These are phyloP conservation scores for Nowickia ferox DNA, from an alignment of 2,888 invertebrate species.

Conservation along the genomic window DNA sequence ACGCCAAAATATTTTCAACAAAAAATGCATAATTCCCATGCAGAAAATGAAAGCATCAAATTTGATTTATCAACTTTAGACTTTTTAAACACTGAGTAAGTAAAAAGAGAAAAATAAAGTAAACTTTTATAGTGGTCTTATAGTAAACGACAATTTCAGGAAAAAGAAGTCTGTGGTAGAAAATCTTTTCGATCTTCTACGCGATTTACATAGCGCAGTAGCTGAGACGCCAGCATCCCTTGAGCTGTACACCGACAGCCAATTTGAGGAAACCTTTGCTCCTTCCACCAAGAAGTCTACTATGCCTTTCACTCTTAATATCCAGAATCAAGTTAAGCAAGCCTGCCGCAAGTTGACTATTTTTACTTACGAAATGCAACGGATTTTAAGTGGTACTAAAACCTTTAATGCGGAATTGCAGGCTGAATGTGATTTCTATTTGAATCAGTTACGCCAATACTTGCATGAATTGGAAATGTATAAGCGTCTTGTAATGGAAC, in stretches of 20 bases:
- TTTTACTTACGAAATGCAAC: conserved; percentile 74
- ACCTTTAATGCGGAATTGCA: conserved; percentile 75
- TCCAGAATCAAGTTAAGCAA: conserved; percentile 78
- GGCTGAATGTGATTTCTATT: conserved; percentile 74
- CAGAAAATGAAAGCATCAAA: conserved; percentile 59
- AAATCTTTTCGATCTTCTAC: conserved; percentile 75
- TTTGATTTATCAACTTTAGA: conserved; percentile 67
- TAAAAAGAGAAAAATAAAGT: conserved; percentile 1
- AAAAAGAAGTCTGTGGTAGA: conserved; percentile 71
- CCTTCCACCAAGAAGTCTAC: conserved; percentile 55
- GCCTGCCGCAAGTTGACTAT: conserved; percentile 74
- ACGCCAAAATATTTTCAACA: conserved; percentile 17
- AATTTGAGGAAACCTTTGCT: conserved; percentile 61
- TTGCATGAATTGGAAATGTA: conserved; percentile 66
- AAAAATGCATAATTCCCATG: background rate
- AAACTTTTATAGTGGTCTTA: background rate
- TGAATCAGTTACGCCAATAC: conserved; percentile 61
- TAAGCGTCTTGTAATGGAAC: conserved; percentile 75
- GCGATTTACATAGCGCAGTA: conserved; percentile 75
- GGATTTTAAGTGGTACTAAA: conserved; percentile 74
- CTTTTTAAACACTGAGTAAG: conserved; percentile 73
- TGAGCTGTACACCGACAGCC: conserved; percentile 33
- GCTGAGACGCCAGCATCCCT: conserved; percentile 72
- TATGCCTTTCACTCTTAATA: conserved; percentile 75
- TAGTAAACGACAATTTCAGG: conserved; percentile 65